Base-by-base conservation (phyloP, 2,888 invertebrate species). In the Synergus gifuensis region DNA sequence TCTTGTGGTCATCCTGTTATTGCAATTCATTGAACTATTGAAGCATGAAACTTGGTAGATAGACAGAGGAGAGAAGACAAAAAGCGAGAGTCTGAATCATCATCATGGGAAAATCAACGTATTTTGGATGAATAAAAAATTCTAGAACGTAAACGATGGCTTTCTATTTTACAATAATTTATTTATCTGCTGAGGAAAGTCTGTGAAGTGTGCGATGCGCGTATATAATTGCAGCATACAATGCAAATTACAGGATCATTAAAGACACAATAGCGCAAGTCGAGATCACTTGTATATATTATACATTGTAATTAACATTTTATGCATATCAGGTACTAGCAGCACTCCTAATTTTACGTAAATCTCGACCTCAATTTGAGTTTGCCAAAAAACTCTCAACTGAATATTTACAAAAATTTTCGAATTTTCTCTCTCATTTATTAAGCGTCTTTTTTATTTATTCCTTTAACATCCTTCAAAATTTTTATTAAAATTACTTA, bases 131-230 rank as follows among this genome's bases (percentile, higher is more conserved):
- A 49, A 14, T 4, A 16, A 18, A 60, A 22, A 11, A 60, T 60
- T 8, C 16, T 60, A 11, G 18, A 60, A 60, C 0, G 22, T 22
- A 60, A 60, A 60, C 60, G 60, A 9, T 60, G 60, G 18, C 60
- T 60, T 60, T 60, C 60, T 60, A 60, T 22, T 60, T 60, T 60
- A 60, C 60, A 60, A 60, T 60, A 60, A 60, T 60, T 60, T 60
- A 18, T 18, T 60, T 60, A 60, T 60, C 60, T 60, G 60, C 9
- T 60, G 18, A 60, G 22, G 60, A 60, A 60, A 60, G 60, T 60
- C 60, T 60, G 60, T 60, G 60, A 22, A 60, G 60, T 60, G 60
- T 60, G 60, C 60, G 11, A 60, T 60, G 60, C 60, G 18, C 22
- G 60, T 60, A 60, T 11, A 60, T 60, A 60, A 60, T 60, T 58